A percentile compares a stretch with the other conserved stretches of the same genome.
These are phyloP conservation scores for Brienomyrus longianalis DNA, from an alignment of 2,113 vertebrate species.

Conservation along the genomic window DNA sequence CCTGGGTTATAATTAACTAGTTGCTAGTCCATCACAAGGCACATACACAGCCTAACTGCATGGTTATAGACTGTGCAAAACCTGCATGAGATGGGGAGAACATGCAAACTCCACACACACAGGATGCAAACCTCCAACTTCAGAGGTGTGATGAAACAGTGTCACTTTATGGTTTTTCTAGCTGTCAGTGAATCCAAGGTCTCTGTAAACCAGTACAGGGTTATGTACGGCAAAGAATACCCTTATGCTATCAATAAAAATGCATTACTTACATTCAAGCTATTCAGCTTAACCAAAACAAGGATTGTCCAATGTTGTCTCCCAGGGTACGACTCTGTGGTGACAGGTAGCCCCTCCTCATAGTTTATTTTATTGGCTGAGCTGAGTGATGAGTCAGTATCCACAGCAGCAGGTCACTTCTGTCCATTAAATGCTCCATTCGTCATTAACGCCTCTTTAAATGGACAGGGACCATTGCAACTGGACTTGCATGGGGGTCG, in stretches of 20 bases:
- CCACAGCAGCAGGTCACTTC: constrained; percentile 15
- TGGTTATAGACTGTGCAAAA: background rate
- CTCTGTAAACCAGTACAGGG: background rate
- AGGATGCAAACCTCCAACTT: background rate
- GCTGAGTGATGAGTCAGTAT: constrained; percentile 32
- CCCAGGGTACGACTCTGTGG: background rate
- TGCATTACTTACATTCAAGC: background rate
- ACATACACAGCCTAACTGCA: background rate
- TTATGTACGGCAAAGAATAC: background rate
- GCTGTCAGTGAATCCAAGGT: background rate
- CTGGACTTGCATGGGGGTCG: constrained; percentile 7
- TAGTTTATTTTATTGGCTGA: background rate
- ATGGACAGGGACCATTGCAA: constrained; percentile 29
- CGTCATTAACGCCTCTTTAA: constrained; percentile 34
- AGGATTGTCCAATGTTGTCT: background rate
- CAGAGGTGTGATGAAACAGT: background rate
- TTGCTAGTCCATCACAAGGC: background rate
- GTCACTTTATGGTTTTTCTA: background rate
- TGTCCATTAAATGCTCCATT: constrained; percentile 27
- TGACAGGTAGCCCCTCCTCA: constrained; percentile 17
- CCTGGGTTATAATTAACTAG: background rate
- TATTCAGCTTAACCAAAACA: background rate
- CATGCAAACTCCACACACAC: background rate
- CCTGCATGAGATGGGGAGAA: background rate
- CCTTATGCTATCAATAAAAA: background rate